A percentile compares a stretch with the other conserved stretches of the same genome.
These are phyloP conservation scores for Cacoxenus indagator DNA, from an alignment of 2,888 invertebrate species.

Conservation along the genomic window DNA sequence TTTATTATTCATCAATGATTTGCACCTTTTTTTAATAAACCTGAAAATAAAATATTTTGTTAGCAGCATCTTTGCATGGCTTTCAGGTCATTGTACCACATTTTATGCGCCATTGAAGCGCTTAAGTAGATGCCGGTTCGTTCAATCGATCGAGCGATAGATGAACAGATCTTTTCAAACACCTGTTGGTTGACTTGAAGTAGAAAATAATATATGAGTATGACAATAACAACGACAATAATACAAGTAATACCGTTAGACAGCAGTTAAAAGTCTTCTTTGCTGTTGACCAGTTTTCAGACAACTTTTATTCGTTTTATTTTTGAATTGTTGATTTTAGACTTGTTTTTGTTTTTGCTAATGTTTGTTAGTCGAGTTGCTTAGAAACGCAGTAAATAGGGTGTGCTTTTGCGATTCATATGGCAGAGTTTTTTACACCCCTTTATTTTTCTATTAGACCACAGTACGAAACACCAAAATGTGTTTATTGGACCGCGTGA, in stretches of 20 bases:
- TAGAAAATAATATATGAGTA: background rate
- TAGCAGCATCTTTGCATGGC: background rate
- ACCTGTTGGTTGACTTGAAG: background rate
- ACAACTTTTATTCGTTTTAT: too few species aligned
- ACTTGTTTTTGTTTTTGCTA: too few species aligned
- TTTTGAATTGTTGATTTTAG: too few species aligned
- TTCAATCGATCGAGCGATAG: background rate
- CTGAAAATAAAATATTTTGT: background rate
- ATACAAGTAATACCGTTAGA: background rate
- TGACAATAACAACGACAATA: background rate
- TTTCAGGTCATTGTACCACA: constrained; percentile 6
- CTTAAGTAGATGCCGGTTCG: background rate
- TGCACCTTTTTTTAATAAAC: background rate
- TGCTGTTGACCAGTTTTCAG: too few species aligned
- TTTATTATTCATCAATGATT: background rate
- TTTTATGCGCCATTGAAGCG: background rate
- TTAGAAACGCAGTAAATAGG: too few species aligned
- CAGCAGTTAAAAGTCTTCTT: constrained; percentile 2
- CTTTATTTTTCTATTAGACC: too few species aligned
- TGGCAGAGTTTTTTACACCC: too few species aligned
- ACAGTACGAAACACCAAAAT: too few species aligned
- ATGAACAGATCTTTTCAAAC: background rate
- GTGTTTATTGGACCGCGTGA: too few species aligned
- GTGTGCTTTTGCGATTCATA: too few species aligned
- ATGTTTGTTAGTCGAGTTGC: too few species aligned